A percentile compares a stretch with the other conserved stretches of the same genome.
Evolutionary conservation across 2,113 vertebrate species (phyloP).

Genomic region (Riparia riparia): DNA sequence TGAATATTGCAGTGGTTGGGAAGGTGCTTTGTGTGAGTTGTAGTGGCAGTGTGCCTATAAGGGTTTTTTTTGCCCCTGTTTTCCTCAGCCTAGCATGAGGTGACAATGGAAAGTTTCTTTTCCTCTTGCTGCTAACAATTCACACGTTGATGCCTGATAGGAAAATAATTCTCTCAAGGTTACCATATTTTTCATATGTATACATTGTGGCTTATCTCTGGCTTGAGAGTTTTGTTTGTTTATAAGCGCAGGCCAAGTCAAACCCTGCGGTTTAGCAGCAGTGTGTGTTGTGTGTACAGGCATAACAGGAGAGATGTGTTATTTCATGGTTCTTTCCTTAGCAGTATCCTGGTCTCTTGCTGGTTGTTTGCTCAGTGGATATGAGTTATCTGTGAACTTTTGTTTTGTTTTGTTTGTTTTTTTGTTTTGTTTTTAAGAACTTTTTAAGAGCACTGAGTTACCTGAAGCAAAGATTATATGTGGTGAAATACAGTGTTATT

Average conservation of each 20-base stretch:
- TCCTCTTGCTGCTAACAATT: neutral
- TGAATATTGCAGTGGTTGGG: neutral
- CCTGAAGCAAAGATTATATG: slow-evolving; percentile 6
- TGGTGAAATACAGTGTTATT: neutral
- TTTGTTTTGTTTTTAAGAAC: neutral
- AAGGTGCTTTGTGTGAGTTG: neutral
- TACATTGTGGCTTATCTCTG: slow-evolving; percentile 44
- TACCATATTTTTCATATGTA: neutral
- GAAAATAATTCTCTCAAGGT: neutral
- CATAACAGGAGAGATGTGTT: neutral
- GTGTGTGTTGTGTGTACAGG: neutral
- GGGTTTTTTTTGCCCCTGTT: neutral
- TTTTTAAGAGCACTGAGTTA: neutral
- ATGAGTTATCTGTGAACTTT: neutral
- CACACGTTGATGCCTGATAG: neutral
- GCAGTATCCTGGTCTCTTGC: neutral
- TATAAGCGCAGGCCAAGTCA: neutral
- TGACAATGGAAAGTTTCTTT: neutral
- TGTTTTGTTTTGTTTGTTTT: neutral
- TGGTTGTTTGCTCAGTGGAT: neutral
- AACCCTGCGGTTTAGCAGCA: slow-evolving; percentile 27
- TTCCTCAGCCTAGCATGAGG: neutral
- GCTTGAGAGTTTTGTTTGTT: slow-evolving; percentile 47
- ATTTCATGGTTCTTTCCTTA: neutral
- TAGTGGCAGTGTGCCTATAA: neutral